phyloP scores from a whole-genome alignment of 2,888 invertebrate species.

The Diarsia brunnea region DNA sequence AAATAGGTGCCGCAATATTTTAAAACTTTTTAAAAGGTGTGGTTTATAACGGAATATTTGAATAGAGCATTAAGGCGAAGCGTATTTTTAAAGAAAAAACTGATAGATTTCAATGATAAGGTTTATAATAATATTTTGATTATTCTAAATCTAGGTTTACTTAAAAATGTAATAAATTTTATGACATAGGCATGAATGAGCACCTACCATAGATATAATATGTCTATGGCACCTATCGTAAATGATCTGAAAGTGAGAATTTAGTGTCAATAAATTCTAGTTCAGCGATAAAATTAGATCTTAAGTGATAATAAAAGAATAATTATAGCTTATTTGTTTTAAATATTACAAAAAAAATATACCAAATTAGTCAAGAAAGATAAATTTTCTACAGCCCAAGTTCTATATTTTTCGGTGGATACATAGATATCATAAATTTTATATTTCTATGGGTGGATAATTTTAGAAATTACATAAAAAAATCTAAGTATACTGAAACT shows the following conservation, averaged over 20 bases:
- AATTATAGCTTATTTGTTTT: not conserved
- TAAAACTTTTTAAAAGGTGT: slow-evolving; percentile 59
- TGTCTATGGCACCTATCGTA: not conserved
- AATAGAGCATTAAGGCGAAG: slow-evolving; percentile 61
- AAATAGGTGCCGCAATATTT: slow-evolving; percentile 60
- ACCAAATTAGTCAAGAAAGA: not conserved
- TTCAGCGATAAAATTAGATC: not conserved
- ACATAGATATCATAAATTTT: too few relatives aligned
- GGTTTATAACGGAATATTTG: slow-evolving; percentile 58
- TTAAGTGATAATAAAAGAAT: not conserved
- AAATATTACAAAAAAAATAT: not conserved
- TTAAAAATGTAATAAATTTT: not conserved
- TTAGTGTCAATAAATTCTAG: not conserved
- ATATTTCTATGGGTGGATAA: too few relatives aligned
- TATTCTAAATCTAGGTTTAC: not conserved
- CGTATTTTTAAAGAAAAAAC: not conserved
- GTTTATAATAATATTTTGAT: not conserved
- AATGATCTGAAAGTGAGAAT: not conserved
- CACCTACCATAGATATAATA: too few relatives aligned
- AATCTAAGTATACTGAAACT: not conserved
- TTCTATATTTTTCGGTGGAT: not conserved
- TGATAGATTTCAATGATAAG: not conserved
- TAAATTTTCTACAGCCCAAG: not conserved
- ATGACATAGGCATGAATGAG: not conserved
- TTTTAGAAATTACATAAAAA: not conserved